phyloP scores from a whole-genome alignment of 2,113 vertebrate genomes.

The Psephotus haematonotus region DNA sequence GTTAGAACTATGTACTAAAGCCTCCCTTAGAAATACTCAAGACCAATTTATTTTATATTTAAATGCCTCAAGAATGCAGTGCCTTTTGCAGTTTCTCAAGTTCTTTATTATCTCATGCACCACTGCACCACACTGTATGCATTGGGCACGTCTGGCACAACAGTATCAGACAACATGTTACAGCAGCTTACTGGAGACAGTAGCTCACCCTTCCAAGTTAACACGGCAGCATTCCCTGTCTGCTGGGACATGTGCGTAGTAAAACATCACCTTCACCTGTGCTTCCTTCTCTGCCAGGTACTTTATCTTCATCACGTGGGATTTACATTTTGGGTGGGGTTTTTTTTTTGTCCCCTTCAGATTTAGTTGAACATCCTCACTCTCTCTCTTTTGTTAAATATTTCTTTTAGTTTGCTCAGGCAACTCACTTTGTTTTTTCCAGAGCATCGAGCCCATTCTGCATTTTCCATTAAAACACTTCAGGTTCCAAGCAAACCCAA shows the following conservation, averaged over 20 bases:
- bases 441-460: neutral
- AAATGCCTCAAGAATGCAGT: neutral
- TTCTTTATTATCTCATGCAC: neutral
- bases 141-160: neutral
- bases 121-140: neutral
- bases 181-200: neutral
- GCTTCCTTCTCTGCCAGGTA: neutral
- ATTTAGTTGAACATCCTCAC: neutral
- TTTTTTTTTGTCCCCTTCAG: neutral
- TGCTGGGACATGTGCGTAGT: neutral
- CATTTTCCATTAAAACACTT: constrained; percentile 20
- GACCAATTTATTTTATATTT: neutral
- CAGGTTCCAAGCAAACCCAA: constrained; percentile 35
- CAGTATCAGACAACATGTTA: neutral
- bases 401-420: neutral
- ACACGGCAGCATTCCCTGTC: neutral
- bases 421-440: neutral
- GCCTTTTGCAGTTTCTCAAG: neutral
- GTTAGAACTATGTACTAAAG: neutral
- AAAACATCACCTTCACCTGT: neutral
- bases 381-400: neutral
- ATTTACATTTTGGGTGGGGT: neutral
- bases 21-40: neutral
- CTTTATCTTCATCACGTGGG: neutral
- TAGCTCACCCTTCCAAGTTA: neutral